These are phyloP conservation scores for Lepidochrysops patricia DNA, from an alignment of 2,888 invertebrate genomes.

Conservation along the genomic window DNA sequence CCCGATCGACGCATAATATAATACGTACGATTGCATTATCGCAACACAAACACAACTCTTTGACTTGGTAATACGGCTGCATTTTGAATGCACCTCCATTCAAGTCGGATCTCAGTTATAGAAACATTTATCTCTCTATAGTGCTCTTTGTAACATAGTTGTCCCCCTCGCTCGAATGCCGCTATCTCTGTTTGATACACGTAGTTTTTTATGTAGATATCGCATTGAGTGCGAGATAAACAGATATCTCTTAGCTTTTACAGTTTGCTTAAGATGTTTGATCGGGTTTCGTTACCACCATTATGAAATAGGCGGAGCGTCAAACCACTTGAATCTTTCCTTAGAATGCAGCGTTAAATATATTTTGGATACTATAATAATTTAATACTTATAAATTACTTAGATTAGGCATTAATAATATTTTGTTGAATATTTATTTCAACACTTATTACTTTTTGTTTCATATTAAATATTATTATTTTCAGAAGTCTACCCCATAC, in stretches of 20 bases:
- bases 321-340: conserved; percentile 16
- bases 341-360: conserved; percentile 19
- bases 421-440: neutral
- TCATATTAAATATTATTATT: neutral
- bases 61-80: conserved; percentile 51
- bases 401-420: neutral
- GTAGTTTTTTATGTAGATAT: conserved; percentile 65
- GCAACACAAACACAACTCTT: conserved; percentile 54
- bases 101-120: conserved; percentile 40
- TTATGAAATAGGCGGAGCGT: conserved; percentile 69
- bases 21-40: conserved; percentile 36
- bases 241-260: conserved; percentile 58
- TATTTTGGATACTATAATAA: neutral
- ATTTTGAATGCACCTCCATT: conserved; percentile 54
- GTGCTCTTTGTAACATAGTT: conserved; percentile 59
- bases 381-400: neutral
- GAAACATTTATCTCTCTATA: conserved; percentile 43
- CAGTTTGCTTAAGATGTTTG: conserved; percentile 44
- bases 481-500: neutral
- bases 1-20: conserved; percentile 38
- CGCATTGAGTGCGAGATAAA: conserved; percentile 64
- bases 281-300: conserved; percentile 55
- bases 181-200: conserved; percentile 62
- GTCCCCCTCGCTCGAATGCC: conserved; percentile 52
- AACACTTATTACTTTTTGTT: neutral